Base-by-base conservation (phyloP, 1,140 invertebrate genomes). In the Melitaea cinxia region DNA sequence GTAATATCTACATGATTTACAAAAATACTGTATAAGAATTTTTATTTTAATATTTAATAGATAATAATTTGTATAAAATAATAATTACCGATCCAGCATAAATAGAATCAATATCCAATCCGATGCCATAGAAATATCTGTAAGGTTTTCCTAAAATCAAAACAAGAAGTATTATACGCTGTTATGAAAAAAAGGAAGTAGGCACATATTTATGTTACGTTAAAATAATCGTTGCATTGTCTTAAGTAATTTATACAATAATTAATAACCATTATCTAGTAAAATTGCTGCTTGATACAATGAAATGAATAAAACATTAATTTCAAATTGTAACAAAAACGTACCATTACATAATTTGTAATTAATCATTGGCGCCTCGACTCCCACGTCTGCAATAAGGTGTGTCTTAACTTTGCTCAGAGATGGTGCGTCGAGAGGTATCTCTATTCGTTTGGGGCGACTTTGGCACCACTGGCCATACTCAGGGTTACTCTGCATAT, bases 111-210 rank as follows among this genome's bases (percentile, higher is more conserved):
- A 97, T 95, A 84, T 97, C 96, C 7, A 95, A 95, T 61, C 96
- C 96, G 30, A 97, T 96, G 0, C 96, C 96, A 79, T 98, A 98
- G 80, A 97, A 97, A 84, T 96, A 98, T 57, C 93, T 92, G 81
- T 98, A 98, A 7, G 93, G 91, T 66, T 91, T 93, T 37, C 92
- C 93, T 92, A 35, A 58, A 71, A 58, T 17, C 0, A 42, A 42
- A 17, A 39, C 14, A 39, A 39, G 15, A 10, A 10, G n/a, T 33
- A 33, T 9, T 33, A 10, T 33, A 10, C 30, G 1, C 0, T 33
- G 30, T 33, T n/a, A n/a, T n/a, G n/a, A n/a, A n/a, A n/a, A n/a
- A n/a, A n/a, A n/a, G n/a, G n/a, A n/a, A n/a, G n/a, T n/a, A n/a
- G n/a, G n/a, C n/a, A n/a, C n/a, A n/a, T n/a, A n/a, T n/a, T n/a